phyloP scores from a whole-genome alignment of 2,113 vertebrate species.

The Aegypius monachus region DNA sequence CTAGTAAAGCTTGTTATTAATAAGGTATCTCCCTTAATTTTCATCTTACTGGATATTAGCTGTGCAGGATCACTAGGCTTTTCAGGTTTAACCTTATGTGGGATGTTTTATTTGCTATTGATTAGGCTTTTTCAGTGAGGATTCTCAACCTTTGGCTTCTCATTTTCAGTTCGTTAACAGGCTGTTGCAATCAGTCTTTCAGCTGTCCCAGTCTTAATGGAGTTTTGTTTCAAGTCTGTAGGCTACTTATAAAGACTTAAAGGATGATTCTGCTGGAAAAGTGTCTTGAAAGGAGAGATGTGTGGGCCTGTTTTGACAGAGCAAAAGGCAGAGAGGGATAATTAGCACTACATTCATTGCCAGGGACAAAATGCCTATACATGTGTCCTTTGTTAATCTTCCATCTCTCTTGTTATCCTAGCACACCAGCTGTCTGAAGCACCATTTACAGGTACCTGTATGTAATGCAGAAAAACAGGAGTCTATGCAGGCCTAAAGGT shows the following conservation, averaged over 20 bases:
- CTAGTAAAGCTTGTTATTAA: background rate
- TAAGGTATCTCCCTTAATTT: background rate
- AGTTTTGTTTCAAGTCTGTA: background rate
- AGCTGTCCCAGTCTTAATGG: background rate
- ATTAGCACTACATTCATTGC: background rate
- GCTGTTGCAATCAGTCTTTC: background rate
- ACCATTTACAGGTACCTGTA: background rate
- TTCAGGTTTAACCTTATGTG: background rate
- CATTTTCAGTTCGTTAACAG: background rate
- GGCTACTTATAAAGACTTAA: background rate
- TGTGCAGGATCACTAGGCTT: background rate
- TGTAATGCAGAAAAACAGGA: background rate
- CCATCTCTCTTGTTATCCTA: background rate
- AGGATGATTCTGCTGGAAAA: background rate
- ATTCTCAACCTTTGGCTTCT: background rate
- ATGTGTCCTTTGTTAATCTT: background rate
- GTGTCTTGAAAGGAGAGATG: background rate
- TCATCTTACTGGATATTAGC: background rate
- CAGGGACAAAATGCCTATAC: background rate
- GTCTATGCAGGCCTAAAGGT: background rate
- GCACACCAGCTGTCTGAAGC: background rate
- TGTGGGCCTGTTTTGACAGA: conserved; percentile 8
- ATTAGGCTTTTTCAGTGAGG: background rate
- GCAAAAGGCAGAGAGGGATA: background rate
- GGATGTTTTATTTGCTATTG: background rate